Evolutionary conservation across 2,888 invertebrate genomes (phyloP), one percentile per base, ranked within the genome.

Genomic region (Scotopteryx bipunctaria): DNA sequence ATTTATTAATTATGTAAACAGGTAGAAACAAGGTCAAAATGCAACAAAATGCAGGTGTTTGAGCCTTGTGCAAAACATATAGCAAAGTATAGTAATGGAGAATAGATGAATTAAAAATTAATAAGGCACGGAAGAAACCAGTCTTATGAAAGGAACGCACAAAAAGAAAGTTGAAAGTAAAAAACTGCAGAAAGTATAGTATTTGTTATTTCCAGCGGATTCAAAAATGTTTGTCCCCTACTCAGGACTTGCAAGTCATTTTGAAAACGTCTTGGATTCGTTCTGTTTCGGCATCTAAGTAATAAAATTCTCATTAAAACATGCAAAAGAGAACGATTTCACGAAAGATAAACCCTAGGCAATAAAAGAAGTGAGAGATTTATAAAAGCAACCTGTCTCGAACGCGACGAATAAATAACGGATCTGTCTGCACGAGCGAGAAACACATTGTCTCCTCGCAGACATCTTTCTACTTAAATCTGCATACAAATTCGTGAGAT

Each of bases 401-500:
- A 71, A 64, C 65, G 67, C 66, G 68, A 59, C 72, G 73, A 76
- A 81, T 78, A 82, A 83, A 82, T 81, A 81, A 76, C 73, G 65
- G 69, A 78, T 77, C 72, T 71, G 75, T 79, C 76, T 79, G 79
- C 79, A 80, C 79, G 80, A 81, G 65, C 76, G 77, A 73, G 78
- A 82, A 83, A 83, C 78, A 81, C 76, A 79, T 77, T 81, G 77
- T 76, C 72, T 73, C 71, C 69, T 69, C 67, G 69, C 74, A 81
- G 77, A 82, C 80, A 78, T 81, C 81, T 81, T 78, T 81, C 83
- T 83, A 73, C 81, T 78, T 84, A 81, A 84, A 84, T 85, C 84
- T 84, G 78, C 82, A 84, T 84, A 84, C 83, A 85, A 83, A 85
- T 84, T 86, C 83, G 84, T 78, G 81, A 84, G 80, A 83, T 85